phyloP scores from a whole-genome alignment of 2,797 vertebrate species.

The Sciaenops ocellatus region DNA sequence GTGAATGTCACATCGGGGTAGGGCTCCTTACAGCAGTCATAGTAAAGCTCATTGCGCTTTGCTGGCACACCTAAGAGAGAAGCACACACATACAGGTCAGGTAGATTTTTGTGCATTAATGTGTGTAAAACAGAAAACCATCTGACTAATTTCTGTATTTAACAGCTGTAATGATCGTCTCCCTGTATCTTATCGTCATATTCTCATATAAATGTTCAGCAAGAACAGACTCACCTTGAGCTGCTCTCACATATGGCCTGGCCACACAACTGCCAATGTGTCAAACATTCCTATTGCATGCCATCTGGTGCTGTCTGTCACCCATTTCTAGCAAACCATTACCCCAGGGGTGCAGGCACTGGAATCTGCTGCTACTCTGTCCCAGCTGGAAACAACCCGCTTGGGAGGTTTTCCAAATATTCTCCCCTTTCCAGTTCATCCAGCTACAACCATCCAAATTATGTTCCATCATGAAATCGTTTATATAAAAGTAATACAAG shows the following conservation, averaged over 20 bases:
- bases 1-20: slow-evolving; percentile 95
- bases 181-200: slow-evolving; percentile 1
- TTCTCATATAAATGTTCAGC: background rate
- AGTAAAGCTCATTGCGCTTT: slow-evolving; percentile 93
- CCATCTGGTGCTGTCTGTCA: slow-evolving; percentile 72
- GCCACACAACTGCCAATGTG: slow-evolving; percentile 41
- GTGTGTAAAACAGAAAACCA: background rate
- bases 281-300: slow-evolving; percentile 47
- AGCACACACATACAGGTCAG: slow-evolving; percentile 19
- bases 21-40: slow-evolving; percentile 94
- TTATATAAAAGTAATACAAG: slow-evolving; percentile 1
- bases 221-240: slow-evolving; percentile 27
- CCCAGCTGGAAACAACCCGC: slow-evolving; percentile 43
- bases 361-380: slow-evolving; percentile 29
- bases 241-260: slow-evolving; percentile 56
- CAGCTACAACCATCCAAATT: slow-evolving; percentile 13
- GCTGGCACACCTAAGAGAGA: slow-evolving; percentile 88
- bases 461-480: background rate
- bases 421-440: slow-evolving; percentile 21
- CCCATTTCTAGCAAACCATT: slow-evolving; percentile 48
- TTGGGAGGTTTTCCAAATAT: slow-evolving; percentile 33
- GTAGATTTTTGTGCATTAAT: background rate
- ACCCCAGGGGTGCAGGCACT: slow-evolving; percentile 26
- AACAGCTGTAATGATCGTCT: background rate
- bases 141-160: background rate